phyloP scores from a whole-genome alignment of 2,888 invertebrate species.

The Thereva unica region DNA sequence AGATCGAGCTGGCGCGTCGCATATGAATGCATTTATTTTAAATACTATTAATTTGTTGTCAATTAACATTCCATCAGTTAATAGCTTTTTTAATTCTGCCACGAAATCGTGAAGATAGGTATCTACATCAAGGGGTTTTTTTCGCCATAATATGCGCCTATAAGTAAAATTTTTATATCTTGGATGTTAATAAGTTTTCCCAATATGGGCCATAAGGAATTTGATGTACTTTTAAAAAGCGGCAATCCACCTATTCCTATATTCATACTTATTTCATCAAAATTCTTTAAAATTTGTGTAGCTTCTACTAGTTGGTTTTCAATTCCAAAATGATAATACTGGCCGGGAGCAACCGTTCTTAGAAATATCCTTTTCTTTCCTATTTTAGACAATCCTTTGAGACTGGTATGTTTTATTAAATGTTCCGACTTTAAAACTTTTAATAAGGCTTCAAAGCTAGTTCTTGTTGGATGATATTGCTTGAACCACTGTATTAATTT shows the following conservation, averaged over 20 bases:
- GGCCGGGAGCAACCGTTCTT: conserved; percentile 32
- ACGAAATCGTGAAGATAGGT: conserved; percentile 31
- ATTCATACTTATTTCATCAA: conserved; percentile 39
- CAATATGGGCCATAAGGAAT: conserved; percentile 40
- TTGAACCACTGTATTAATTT: not conserved
- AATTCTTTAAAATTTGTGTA: conserved; percentile 17
- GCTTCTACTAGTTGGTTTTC: conserved; percentile 34
- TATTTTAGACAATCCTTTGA: too few relatives aligned
- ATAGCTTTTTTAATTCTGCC: conserved; percentile 21
- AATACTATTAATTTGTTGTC: conserved; percentile 17
- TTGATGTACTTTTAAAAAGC: conserved; percentile 39
- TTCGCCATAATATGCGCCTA: conserved; percentile 33
- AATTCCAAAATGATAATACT: conserved; percentile 40
- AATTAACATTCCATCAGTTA: conserved; percentile 13
- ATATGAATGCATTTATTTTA: conserved; percentile 40
- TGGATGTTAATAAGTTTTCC: conserved; percentile 35
- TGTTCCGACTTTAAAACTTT: not conserved
- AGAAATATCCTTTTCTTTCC: not conserved
- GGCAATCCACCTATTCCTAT: conserved; percentile 40
- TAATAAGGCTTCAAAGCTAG: not conserved
- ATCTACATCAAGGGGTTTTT: conserved; percentile 22
- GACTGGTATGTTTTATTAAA: not conserved
- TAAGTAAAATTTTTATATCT: conserved; percentile 34
- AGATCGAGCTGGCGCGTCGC: conserved; percentile 40
- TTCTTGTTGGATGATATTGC: not conserved